phyloP scores from a whole-genome alignment of 2,888 invertebrate species.

The Labia minor region DNA sequence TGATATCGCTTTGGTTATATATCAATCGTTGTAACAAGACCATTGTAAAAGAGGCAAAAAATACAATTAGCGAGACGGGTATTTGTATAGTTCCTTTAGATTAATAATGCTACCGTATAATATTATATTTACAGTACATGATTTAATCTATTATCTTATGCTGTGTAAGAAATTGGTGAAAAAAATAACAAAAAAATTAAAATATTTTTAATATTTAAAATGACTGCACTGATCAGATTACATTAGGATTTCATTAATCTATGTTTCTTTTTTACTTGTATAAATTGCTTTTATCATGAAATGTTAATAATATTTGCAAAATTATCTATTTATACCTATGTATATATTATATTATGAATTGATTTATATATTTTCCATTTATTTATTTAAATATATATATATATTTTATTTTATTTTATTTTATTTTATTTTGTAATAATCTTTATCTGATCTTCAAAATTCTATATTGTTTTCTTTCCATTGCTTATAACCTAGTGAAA shows the following conservation, averaged over 20 bases:
- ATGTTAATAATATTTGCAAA: too few relatives aligned
- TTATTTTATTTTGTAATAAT: neutral
- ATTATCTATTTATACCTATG: too few relatives aligned
- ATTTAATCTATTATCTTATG: constrained; percentile 3
- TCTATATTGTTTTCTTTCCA: neutral
- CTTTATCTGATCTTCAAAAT: neutral
- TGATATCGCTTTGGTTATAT: constrained; percentile 3
- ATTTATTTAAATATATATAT: too few relatives aligned
- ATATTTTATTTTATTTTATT: too few relatives aligned
- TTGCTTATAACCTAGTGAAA: neutral
- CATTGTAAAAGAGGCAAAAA: constrained; percentile 8
- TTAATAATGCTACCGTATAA: constrained; percentile 5
- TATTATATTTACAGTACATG: neutral
- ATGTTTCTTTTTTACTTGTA: neutral
- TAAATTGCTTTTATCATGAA: too few relatives aligned
- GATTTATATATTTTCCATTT: too few relatives aligned
- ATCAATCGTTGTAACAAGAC: constrained; percentile 9
- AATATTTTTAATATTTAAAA: neutral
- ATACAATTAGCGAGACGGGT: constrained; percentile 4
- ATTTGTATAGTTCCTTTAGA: constrained; percentile 13
- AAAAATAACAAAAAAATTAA: neutral
- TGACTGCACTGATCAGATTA: neutral
- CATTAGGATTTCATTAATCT: neutral
- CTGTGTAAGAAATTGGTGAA: neutral
- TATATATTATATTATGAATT: too few relatives aligned